Evolutionary conservation across 2,113 vertebrate species (phyloP), one percentile per base, ranked within the genome.

Genomic region (Azemiops feae): DNA sequence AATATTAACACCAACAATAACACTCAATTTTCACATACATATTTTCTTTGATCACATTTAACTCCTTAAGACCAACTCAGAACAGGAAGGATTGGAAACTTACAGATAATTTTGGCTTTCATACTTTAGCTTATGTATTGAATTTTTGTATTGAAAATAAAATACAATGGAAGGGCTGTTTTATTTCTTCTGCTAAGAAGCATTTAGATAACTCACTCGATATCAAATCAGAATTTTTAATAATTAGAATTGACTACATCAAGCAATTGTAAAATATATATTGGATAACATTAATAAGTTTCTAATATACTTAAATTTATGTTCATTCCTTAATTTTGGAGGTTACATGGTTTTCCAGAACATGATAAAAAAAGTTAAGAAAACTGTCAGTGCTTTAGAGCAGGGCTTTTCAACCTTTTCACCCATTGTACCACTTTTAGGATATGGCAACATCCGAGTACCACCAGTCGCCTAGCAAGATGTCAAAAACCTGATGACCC

Each of bases 111-210:
- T 96, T 96, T 89, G 81, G 69, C 88, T 94, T 53, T 95, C 30
- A n/a, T 69, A 18, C 12, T 69, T 69, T 69, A 69, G 30, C 92
- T 96, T 96, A 94, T 58, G 55, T 50, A 27, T 69, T 74, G 96
- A 95, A 92, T 95, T 95, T 95, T 96, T 96, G 93, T 93, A 96
- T 96, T 95, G 92, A 96, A 96, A 95, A 94, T 88, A 91, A 86
- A 93, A 95, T 91, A 96, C 93, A 95, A 96, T 89, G 89, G 4
- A 90, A 93, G 34, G 81, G 3, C 89, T 95, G 1, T 3, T 96
- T 93, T 94, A 95, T 93, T 96, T 94, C 50, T 69, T 91, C 50
- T 58, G 12, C 69, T 93, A 12, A 90, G 95, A 93, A 92, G 39
- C 91, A 85, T 30, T 18, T 58, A 94, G 88, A 93, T 91, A 57